These are phyloP conservation scores for Columbina picui DNA, from an alignment of 2,113 vertebrate genomes.

Conservation along the genomic window DNA sequence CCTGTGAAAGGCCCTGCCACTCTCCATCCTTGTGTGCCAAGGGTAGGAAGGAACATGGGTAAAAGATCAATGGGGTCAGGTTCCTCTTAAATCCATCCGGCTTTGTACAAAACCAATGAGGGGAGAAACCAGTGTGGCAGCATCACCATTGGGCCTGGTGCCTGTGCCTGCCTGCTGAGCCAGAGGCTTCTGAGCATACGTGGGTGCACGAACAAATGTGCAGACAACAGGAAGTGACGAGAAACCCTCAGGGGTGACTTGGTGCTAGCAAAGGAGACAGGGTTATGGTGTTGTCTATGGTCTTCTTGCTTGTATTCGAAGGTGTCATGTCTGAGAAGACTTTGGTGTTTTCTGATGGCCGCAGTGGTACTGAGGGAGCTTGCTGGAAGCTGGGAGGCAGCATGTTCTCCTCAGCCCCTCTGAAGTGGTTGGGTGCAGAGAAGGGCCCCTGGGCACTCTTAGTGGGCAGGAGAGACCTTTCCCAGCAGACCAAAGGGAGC, in stretches of 20 bases:
- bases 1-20: background rate
- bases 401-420: background rate
- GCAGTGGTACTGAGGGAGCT: background rate
- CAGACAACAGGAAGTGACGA: background rate
- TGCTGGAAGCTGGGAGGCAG: background rate
- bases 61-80: background rate
- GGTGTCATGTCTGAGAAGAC: background rate
- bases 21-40: background rate
- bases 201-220: background rate
- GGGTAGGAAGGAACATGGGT: background rate
- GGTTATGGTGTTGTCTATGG: fast-evolving
- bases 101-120: background rate
- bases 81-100: background rate
- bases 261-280: background rate
- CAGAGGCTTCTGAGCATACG: background rate
- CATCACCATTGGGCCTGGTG: background rate
- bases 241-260: background rate
- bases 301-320: background rate
- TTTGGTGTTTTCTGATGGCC: background rate
- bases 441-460: background rate
- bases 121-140: background rate
- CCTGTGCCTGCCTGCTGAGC: fast-evolving
- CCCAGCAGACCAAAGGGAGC: background rate
- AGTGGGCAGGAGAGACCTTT: background rate
- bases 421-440: background rate